Evolutionary conservation across 2,113 vertebrate species (phyloP), one percentile per base, ranked within the genome.

Genomic region (Hystrix cristata): DNA sequence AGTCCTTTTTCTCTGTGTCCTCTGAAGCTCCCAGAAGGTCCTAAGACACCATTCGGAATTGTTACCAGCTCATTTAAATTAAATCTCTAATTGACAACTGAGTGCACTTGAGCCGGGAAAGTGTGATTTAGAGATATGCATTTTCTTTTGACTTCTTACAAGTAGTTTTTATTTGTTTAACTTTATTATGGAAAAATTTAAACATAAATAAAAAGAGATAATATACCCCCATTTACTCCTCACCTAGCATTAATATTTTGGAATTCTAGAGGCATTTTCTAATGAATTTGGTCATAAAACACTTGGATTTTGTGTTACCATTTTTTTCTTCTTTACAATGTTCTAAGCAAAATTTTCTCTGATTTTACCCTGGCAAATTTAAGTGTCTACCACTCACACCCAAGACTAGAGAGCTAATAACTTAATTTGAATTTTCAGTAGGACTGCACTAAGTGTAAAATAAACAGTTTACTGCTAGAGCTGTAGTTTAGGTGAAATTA

Each of bases 281-380:
- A 59, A 55, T 83, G 74, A 86, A 19, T 51, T 81, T 82, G 38
- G 38, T 55, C 31, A 64, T 90, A 82, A 94, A 90, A 51, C 31
- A 34, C 15, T 87, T 82, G 31, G 1, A 48, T 91, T 91, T 86
- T 92, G 9, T 86, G 78, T 92, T 51, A 51, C 34, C 18, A 60
- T 92, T 89, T 86, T 31, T 31, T 21, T 55, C n/a, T 5, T 72
- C 64, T 59, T 93, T 34, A 34, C 69, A 48, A 71, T 72, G 14
- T 92, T 95, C 69, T 72, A 94, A 82, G 80, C 65, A 90, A 67
- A 71, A 31, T 86, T 95, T 89, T 86, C 16, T 82, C 80, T 60
- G 84, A 31, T 43, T 84, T 90, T 95, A 76, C 67, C 6, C 5
- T 76, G 48, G 86, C 53, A 90, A 23, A 51, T 90, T 87, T 85